phyloP scores from a whole-genome alignment of 2,797 vertebrate genomes.

The Oryzias dopingdopingensis region DNA sequence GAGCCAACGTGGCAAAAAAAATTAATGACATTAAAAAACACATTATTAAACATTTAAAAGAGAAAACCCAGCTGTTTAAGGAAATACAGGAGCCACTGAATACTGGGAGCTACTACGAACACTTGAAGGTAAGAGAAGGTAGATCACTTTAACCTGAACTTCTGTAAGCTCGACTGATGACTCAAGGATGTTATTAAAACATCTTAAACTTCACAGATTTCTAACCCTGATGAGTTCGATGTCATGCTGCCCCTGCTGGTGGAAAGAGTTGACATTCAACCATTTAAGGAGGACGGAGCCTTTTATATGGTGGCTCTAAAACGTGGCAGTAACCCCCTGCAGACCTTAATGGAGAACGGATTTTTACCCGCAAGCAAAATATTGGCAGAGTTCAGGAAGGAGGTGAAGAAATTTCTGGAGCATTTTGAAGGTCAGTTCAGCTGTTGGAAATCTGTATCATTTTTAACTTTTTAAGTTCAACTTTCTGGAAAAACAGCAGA shows the following conservation, averaged over 20 bases:
- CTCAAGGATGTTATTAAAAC: no score
- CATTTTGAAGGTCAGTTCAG: slow-evolving; percentile 59
- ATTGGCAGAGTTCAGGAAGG: slow-evolving; percentile 74
- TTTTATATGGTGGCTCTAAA: slow-evolving; percentile 78
- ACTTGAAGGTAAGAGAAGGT: slow-evolving; percentile 77
- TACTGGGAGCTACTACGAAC: slow-evolving; percentile 76
- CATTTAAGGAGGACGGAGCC: slow-evolving; percentile 65
- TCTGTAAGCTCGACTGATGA: not conserved
- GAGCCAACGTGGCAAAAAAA: slow-evolving; percentile 20
- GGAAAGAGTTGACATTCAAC: slow-evolving; percentile 59
- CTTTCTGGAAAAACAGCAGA: no score
- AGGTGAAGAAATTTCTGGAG: slow-evolving; percentile 73
- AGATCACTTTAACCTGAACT: slow-evolving; percentile 2
- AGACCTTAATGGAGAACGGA: slow-evolving; percentile 61
- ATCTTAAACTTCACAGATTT: slow-evolving; percentile 71
- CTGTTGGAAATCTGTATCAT: not conserved
- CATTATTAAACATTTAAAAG: slow-evolving; percentile 44
- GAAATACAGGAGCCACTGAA: slow-evolving; percentile 23
- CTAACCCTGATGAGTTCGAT: slow-evolving; percentile 87
- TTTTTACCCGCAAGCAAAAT: slow-evolving; percentile 77
- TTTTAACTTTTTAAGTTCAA: no score
- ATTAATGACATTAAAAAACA: slow-evolving; percentile 36
- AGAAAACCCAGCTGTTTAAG: slow-evolving; percentile 27
- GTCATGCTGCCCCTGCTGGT: slow-evolving; percentile 81
- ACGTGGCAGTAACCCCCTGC: slow-evolving; percentile 61